Percentiles rank a stretch among this genome's conserved stretches.
Conservation (phyloP, 1,140 invertebrate species). For the Planococcus citri region DNA sequence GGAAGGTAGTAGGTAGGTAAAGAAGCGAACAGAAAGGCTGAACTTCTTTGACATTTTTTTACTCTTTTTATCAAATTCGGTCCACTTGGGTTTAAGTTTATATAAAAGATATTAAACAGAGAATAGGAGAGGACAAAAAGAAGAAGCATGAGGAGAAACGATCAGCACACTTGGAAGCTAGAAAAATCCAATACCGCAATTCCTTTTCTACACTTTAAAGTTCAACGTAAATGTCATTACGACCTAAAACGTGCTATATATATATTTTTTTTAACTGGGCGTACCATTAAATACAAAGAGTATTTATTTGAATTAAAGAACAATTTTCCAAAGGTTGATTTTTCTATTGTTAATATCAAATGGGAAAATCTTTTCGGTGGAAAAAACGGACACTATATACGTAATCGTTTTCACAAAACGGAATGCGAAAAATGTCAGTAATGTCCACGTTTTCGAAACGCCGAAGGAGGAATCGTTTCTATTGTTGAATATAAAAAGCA, state of each 20-base stretch:
- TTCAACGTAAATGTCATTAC: conserved; percentile 7
- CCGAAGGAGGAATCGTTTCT: no score
- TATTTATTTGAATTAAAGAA: conserved; percentile 5
- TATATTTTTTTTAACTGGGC: not conserved
- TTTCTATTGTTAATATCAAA: not conserved
- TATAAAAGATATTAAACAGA: not conserved
- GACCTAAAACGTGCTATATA: not conserved
- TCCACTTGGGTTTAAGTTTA: not conserved
- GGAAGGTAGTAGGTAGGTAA: no score
- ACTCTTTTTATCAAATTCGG: not conserved
- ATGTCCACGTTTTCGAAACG: not conserved
- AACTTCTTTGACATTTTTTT: not conserved
- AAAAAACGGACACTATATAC: not conserved
- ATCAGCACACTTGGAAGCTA: no score
- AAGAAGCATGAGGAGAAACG: no score
- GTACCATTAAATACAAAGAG: not conserved
- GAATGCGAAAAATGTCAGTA: conserved; percentile 3
- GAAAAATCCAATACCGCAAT: no score
- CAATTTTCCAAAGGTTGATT: not conserved
- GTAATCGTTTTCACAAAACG: not conserved
- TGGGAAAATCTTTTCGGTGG: conserved; percentile 1
- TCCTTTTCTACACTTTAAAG: not conserved
- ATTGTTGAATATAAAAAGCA: not conserved
- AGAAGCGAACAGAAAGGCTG: not conserved
- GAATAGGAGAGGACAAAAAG: no score